Conservation (phyloP, 2,888 invertebrate genomes). For the Clistopyga incitator region DNA sequence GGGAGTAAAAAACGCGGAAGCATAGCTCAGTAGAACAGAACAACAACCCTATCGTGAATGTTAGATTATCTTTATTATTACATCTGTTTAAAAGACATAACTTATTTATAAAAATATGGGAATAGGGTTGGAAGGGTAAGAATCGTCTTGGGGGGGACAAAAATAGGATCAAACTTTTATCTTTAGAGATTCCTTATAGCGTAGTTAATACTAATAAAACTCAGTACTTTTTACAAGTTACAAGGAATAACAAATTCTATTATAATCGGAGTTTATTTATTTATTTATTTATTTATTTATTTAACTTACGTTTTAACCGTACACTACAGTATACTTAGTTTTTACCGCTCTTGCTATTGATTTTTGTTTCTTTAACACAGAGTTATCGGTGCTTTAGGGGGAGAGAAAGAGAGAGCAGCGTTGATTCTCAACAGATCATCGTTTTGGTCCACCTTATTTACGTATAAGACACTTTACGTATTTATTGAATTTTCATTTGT, state of each 20-base stretch:
- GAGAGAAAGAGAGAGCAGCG: conserved; percentile 58
- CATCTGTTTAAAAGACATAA: conserved; percentile 83
- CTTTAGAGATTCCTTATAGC: conserved; percentile 77
- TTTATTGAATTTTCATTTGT: conserved; percentile 16
- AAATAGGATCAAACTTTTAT: conserved; percentile 76
- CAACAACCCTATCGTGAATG: conserved; percentile 81
- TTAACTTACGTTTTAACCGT: conserved; percentile 75
- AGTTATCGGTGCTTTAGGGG: conserved; percentile 71
- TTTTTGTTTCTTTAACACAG: conserved; percentile 75
- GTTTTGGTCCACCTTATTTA: conserved; percentile 32
- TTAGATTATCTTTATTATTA: conserved; percentile 83
- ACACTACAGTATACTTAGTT: conserved; percentile 77
- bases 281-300: too few species aligned
- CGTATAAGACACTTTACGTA: conserved; percentile 42
- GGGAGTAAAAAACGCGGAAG: conserved; percentile 75
- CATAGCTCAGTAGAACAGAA: conserved; percentile 79
- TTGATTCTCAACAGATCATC: conserved; percentile 31
- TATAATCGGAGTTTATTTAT: conserved; percentile 77
- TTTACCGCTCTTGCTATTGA: conserved; percentile 67
- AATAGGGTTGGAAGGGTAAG: conserved; percentile 65
- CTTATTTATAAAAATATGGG: conserved; percentile 81
- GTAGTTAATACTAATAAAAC: conserved; percentile 83
- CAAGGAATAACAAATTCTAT: conserved; percentile 84
- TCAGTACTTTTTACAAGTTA: conserved; percentile 84
- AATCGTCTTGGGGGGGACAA: conserved; percentile 67